A percentile compares a stretch with the other conserved stretches of the same genome.
phyloP scores from a whole-genome alignment of 2,888 invertebrate genomes.

The Nineta flava region DNA sequence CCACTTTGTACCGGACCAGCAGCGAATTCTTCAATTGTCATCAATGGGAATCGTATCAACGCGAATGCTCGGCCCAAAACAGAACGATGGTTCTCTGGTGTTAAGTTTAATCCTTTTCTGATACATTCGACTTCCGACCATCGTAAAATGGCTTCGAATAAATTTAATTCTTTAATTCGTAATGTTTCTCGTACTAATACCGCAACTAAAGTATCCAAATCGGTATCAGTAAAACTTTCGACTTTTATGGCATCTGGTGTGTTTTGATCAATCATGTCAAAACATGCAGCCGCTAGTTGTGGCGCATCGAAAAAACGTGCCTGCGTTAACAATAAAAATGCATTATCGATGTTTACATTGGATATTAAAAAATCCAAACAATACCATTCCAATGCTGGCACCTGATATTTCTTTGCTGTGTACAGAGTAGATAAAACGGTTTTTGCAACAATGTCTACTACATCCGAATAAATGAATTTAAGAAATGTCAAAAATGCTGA shows the following conservation, averaged over 20 bases:
- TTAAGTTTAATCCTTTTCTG: slow-evolving; percentile 44
- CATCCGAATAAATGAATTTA: slow-evolving; percentile 62
- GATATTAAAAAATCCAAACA: slow-evolving; percentile 64
- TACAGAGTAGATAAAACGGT: slow-evolving; percentile 77
- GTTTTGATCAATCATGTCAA: slow-evolving; percentile 71
- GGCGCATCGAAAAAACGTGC: slow-evolving; percentile 72
- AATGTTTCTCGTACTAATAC: slow-evolving; percentile 65
- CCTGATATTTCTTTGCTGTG: slow-evolving; percentile 76
- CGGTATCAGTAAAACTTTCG: slow-evolving; percentile 70
- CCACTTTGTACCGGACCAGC: slow-evolving; percentile 60
- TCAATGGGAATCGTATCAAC: slow-evolving; percentile 63
- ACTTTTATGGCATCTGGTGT: slow-evolving; percentile 64
- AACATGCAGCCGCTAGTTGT: slow-evolving; percentile 60
- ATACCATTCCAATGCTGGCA: slow-evolving; percentile 64
- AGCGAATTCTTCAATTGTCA: slow-evolving; percentile 77
- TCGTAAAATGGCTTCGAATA: slow-evolving; percentile 56
- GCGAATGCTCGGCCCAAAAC: slow-evolving; percentile 54
- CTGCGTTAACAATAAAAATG: slow-evolving; percentile 62
- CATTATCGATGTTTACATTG: slow-evolving; percentile 67
- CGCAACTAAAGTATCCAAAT: slow-evolving; percentile 58
- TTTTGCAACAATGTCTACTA: slow-evolving; percentile 66
- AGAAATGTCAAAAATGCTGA: slow-evolving; percentile 62
- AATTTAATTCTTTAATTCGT: slow-evolving; percentile 58
- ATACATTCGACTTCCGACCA: slow-evolving; percentile 64
- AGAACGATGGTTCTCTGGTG: slow-evolving; percentile 48